phyloP scores from a whole-genome alignment of 2,888 invertebrate genomes.

The Taenaris catops region DNA sequence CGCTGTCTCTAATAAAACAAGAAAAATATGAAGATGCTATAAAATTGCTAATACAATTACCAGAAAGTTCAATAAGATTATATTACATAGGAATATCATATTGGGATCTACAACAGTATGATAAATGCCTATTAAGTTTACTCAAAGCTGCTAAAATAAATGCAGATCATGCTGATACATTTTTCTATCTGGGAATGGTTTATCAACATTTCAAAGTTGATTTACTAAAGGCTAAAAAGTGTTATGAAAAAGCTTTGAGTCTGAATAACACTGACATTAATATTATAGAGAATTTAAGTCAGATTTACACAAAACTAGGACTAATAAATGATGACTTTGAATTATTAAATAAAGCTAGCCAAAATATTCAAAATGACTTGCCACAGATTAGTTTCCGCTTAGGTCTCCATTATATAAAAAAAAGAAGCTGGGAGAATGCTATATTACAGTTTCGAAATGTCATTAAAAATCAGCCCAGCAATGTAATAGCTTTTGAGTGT shows the following conservation, averaged over 20 bases:
- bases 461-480: conserved; percentile 83
- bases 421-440: conserved; percentile 86
- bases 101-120: conserved; percentile 78
- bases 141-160: conserved; percentile 86
- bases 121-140: conserved; percentile 82
- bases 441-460: conserved; percentile 87
- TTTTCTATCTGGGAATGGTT: conserved; percentile 87
- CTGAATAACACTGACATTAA: conserved; percentile 83
- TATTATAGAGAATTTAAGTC: conserved; percentile 87
- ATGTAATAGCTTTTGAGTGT: conserved; percentile 91
- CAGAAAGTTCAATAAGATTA: conserved; percentile 71
- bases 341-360: conserved; percentile 73
- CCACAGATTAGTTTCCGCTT: conserved; percentile 92
- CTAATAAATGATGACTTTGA: conserved; percentile 83
- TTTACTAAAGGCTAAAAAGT: conserved; percentile 87
- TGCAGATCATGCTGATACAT: conserved; percentile 86
- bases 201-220: conserved; percentile 83
- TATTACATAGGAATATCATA: conserved; percentile 81
- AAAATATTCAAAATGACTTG: conserved; percentile 67
- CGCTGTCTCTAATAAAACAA: conserved; percentile 69
- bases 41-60: conserved; percentile 59
- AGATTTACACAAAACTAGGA: conserved; percentile 84
- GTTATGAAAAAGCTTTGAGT: conserved; percentile 90
- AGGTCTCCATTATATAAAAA: conserved; percentile 88
- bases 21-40: conserved; percentile 76